Base-by-base conservation (phyloP, 2,113 vertebrate genomes). In the Protomyctophum bolini region DNA sequence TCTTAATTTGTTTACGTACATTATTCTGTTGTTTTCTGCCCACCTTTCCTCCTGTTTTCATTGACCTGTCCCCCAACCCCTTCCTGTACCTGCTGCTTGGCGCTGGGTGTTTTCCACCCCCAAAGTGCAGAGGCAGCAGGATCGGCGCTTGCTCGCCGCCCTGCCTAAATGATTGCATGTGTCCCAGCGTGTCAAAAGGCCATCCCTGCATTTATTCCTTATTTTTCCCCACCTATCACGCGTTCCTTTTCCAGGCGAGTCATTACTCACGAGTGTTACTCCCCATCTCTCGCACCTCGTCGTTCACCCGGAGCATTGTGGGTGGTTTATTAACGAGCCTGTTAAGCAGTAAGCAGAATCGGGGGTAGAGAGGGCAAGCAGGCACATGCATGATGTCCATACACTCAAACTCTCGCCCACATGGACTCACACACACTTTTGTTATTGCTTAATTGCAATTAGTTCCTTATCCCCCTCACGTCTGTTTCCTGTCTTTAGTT, bases 251-350 rank as follows among this genome's bases (percentile, higher is more conserved):
- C 63, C 69, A 41, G 68, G 57, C 64, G 56, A 66, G 73, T 83
- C 83, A 84, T 87, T 88, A 84, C 84, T 88, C 76, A 82, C 68
- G 10, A 58, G 71, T 29, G 33, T 21, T 33, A 52, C 45, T 14
- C 41, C 56, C 41, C 58, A 64, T 70, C 72, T 48, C 62, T 62
- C 61, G 63, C 47, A 75, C 55, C 41, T 70, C 55, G 58, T 49
- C 1, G 45, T 60, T 49, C 71, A 50, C 63, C 59, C 77, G 12
- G 59, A 33, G 66, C 75, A 79, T 73, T 77, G 71, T 79, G 73
- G 77, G 83, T 83, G 75, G 78, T 87, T 83, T 79, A 79, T 83
- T 89, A 86, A 87, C 57, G 21, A 85, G 75, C 76, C 66, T 58
- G 75, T 11, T 70, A 70, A 73, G 60, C 58, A 6, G 67, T 76